A percentile compares a stretch with the other conserved stretches of the same genome.
These are phyloP conservation scores for Sarcophilus harrisii DNA, from an alignment of 2,797 vertebrate species.

Conservation along the genomic window DNA sequence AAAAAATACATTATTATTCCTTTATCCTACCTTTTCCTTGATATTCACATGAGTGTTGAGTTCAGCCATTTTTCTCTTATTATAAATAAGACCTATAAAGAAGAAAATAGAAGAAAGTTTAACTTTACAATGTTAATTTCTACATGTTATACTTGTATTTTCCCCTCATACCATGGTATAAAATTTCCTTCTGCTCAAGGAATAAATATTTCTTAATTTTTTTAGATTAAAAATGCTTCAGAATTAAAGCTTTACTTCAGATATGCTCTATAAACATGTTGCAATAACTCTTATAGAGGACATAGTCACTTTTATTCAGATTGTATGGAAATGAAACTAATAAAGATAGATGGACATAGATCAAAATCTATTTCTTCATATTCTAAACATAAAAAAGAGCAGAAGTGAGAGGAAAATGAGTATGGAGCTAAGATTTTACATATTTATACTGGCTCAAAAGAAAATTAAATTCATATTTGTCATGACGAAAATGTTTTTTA, in stretches of 20 bases:
- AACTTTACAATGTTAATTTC: slow-evolving; percentile 58
- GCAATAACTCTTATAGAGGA: slow-evolving; percentile 39
- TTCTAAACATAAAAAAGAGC: neutral
- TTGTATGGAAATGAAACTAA: slow-evolving; percentile 37
- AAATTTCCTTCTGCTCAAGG: slow-evolving; percentile 50
- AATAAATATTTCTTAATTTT: slow-evolving; percentile 39
- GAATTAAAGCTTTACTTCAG: slow-evolving; percentile 42
- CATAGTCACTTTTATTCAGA: slow-evolving; percentile 62
- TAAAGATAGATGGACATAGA: slow-evolving; percentile 40
- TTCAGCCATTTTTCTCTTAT: slow-evolving; percentile 85
- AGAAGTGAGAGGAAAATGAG: neutral
- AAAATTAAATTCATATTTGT: neutral
- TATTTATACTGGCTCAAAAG: neutral
- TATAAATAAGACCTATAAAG: slow-evolving; percentile 73
- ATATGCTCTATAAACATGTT: slow-evolving; percentile 64
- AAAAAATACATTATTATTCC: neutral
- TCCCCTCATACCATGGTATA: slow-evolving; percentile 42
- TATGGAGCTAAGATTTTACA: neutral
- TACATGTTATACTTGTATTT: slow-evolving; percentile 43
- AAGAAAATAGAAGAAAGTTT: slow-evolving; percentile 42
- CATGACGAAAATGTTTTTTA: neutral
- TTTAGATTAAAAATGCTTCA: slow-evolving; percentile 56
- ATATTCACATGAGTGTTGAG: slow-evolving; percentile 86
- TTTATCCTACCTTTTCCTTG: slow-evolving; percentile 87
- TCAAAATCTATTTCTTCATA: slow-evolving; percentile 41